phyloP scores from a whole-genome alignment of 2,797 vertebrate genomes.

The Trachops cirrhosus region DNA sequence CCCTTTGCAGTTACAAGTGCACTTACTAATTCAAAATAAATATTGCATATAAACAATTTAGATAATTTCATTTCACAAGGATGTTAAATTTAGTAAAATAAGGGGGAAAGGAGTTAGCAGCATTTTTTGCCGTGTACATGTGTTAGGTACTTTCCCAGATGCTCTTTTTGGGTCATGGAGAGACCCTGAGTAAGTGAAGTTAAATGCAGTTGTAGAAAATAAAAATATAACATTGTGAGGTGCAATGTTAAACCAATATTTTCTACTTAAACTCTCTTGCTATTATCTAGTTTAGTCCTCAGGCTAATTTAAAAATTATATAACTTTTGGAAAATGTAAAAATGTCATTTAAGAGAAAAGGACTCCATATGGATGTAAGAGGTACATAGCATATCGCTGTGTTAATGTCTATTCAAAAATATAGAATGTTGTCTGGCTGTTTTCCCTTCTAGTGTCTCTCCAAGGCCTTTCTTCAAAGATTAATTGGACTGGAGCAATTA shows the following conservation, averaged over 20 bases:
- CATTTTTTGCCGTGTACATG: neutral
- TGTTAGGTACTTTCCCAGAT: neutral
- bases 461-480: neutral
- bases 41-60: neutral
- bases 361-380: neutral
- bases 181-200: neutral
- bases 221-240: neutral
- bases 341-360: conserved; percentile 25
- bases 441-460: neutral
- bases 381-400: neutral
- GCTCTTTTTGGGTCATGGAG: neutral
- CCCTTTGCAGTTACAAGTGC: neutral
- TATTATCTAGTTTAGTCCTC: neutral
- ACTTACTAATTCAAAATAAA: neutral
- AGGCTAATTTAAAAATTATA: neutral
- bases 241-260: neutral
- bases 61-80: neutral
- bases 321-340: neutral
- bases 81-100: neutral
- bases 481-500: neutral
- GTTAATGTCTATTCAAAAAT: neutral
- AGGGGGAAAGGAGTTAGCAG: neutral
- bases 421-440: neutral
- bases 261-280: neutral
- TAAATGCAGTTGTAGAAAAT: neutral